phyloP scores from a whole-genome alignment of 2,797 vertebrate genomes.

The Syngnathus acus region DNA sequence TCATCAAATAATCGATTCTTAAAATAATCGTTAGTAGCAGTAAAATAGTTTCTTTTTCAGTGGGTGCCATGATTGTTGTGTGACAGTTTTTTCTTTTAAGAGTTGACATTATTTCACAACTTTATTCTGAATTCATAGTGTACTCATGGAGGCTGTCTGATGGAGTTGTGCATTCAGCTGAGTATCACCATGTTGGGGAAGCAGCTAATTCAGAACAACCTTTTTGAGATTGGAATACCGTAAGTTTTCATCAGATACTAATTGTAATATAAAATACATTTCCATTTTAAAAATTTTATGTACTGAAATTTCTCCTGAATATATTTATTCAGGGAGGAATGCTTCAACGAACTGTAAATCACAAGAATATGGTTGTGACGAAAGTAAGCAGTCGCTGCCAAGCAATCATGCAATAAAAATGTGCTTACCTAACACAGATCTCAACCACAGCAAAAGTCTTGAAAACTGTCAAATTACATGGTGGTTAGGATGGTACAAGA shows the following conservation, averaged over 20 bases:
- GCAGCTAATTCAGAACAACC: conserved; percentile 96
- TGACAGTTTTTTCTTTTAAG: neutral
- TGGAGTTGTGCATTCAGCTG: conserved; percentile 97
- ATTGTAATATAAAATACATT: neutral
- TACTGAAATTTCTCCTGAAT: neutral
- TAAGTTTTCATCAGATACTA: conserved; percentile 54
- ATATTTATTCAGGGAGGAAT: neutral
- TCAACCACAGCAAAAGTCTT: neutral
- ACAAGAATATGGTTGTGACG: neutral
- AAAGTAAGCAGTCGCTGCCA: neutral
- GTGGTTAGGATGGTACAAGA: too few relatives aligned
- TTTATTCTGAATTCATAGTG: conserved; percentile 68
- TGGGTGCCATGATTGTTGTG: too few relatives aligned
- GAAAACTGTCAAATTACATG: neutral
- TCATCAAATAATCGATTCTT: too few relatives aligned
- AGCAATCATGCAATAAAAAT: neutral
- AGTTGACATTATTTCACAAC: neutral
- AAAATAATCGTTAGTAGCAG: too few relatives aligned
- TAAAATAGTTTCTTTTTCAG: too few relatives aligned
- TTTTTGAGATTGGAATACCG: conserved; percentile 97
- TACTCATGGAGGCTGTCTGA: conserved; percentile 88
- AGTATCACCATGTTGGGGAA: conserved; percentile 98
- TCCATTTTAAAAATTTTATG: neutral
- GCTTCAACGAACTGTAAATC: neutral
- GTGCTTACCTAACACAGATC: neutral